Conservation (phyloP, 2,888 invertebrate genomes). For the Epistrophella euchroma region DNA sequence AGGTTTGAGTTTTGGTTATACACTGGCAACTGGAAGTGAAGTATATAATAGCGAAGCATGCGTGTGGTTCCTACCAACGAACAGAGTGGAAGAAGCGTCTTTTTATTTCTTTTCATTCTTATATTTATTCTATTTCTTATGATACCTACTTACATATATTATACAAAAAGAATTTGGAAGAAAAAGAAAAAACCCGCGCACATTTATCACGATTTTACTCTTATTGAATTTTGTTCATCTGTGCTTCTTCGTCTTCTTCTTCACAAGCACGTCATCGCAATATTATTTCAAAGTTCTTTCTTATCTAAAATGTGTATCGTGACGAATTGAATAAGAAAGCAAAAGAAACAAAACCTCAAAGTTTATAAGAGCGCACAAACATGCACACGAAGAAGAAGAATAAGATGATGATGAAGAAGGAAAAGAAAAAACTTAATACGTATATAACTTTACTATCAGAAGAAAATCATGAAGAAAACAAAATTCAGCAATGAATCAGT, state of each 20-base stretch:
- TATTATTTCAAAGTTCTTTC: background rate
- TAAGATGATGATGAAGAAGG: conserved; percentile 5
- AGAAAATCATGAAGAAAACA: conserved; percentile 18
- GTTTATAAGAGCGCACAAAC: background rate
- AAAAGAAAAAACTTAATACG: conserved; percentile 21
- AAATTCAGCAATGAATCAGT: conserved; percentile 8
- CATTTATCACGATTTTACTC: conserved; percentile 64
- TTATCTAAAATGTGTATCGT: conserved; percentile 55
- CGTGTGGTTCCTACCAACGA: conserved; percentile 74
- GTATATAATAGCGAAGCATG: conserved; percentile 73
- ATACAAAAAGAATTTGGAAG: background rate
- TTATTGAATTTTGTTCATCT: conserved; percentile 27
- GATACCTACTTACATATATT: no score
- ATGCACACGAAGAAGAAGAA: background rate
- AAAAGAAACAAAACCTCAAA: conserved; percentile 9
- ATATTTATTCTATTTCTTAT: background rate
- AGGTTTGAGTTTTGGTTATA: conserved; percentile 12
- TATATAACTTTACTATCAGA: background rate
- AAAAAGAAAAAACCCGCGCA: conserved; percentile 42
- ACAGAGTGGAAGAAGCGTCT: conserved; percentile 57
- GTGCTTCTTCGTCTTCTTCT: conserved; percentile 2
- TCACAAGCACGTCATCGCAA: background rate
- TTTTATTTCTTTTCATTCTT: conserved; percentile 22
- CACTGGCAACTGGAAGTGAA: background rate
- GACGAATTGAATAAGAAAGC: conserved; percentile 54